Conservation (phyloP, 2,888 invertebrate genomes). For the Seira ritae region DNA sequence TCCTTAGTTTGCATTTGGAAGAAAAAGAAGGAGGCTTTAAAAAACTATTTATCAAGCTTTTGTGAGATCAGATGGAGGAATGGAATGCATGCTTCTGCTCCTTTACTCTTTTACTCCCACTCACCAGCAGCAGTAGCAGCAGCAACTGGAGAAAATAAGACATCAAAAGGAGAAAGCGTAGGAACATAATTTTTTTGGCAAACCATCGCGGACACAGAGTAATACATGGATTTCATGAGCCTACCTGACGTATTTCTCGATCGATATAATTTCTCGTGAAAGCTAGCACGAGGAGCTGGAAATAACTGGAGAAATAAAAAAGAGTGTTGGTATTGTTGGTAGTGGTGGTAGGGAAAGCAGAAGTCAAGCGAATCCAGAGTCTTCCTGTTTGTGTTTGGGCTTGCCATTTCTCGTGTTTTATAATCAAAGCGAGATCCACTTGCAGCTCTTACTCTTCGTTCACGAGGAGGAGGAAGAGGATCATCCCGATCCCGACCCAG, state of each 20-base stretch:
- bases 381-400: too few relatives aligned
- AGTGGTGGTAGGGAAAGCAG: too few relatives aligned
- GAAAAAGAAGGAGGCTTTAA: not conserved
- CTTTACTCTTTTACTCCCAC: not conserved
- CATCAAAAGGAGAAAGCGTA: conserved; percentile 2
- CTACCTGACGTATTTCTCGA: conserved; percentile 32
- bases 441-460: conserved; percentile 7
- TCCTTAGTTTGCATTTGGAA: not conserved
- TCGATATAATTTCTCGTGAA: conserved; percentile 28
- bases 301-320: too few relatives aligned
- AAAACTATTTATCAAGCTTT: conserved; percentile 8
- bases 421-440: not conserved
- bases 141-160: not conserved
- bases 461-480: conserved; percentile 8
- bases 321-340: not conserved
- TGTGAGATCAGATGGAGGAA: not conserved
- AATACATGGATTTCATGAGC: conserved; percentile 40
- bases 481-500: not conserved
- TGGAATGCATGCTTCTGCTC: too few relatives aligned
- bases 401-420: not conserved
- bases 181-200: not conserved
- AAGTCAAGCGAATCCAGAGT: too few relatives aligned
- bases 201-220: not conserved
- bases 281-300: conserved; percentile 33
- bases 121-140: not conserved